phyloP scores from a whole-genome alignment of 2,888 invertebrate species.

The Thyatira batis region DNA sequence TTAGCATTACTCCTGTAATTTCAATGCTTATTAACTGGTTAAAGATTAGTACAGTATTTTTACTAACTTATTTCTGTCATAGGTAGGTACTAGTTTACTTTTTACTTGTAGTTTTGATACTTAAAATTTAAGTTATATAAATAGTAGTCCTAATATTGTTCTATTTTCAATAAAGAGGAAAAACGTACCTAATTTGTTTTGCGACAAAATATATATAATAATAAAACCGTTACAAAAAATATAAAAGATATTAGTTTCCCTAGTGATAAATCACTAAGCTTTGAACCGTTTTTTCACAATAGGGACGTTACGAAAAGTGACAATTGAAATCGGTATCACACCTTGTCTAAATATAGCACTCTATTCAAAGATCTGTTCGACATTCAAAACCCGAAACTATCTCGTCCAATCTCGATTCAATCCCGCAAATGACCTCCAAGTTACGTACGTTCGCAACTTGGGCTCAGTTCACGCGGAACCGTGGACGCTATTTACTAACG shows the following conservation, averaged over 20 bases:
- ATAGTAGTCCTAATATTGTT: too few species aligned
- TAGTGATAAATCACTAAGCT: too few species aligned
- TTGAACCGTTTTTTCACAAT: too few species aligned
- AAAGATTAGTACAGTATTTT: not conserved
- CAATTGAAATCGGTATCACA: not conserved
- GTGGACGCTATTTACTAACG: constrained; percentile 34
- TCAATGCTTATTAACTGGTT: not conserved
- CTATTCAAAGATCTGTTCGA: not conserved
- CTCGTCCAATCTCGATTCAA: constrained; percentile 14
- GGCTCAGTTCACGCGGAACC: constrained; percentile 18
- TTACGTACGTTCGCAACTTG: constrained; percentile 21
- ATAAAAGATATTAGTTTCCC: too few species aligned
- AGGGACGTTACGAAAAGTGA: not conserved
- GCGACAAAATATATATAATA: too few species aligned
- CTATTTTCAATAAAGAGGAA: too few species aligned
- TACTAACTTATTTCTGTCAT: too few species aligned
- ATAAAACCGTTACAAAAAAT: too few species aligned
- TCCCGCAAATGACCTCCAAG: constrained; percentile 17
- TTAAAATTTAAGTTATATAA: too few species aligned
- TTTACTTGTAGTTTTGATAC: not conserved
- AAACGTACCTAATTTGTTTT: too few species aligned
- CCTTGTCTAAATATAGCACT: not conserved
- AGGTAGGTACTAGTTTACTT: not conserved
- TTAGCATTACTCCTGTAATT: constrained; percentile 33
- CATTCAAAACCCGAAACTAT: constrained; percentile 1